Conservation (phyloP, 2,797 vertebrate species). For the Ara ararauna region DNA sequence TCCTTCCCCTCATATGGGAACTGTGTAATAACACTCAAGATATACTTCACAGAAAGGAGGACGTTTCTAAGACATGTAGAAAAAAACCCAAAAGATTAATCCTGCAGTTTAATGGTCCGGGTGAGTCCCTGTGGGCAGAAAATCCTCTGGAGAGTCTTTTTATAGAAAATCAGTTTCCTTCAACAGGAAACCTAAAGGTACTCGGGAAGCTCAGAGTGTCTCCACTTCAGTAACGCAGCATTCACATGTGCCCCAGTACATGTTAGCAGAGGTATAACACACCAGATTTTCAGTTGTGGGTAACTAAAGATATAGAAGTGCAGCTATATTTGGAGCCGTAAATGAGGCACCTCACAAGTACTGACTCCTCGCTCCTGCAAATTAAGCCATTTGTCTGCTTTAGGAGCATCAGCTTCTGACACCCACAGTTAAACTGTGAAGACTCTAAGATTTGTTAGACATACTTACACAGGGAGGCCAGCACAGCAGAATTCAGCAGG, state of each 20-base stretch:
- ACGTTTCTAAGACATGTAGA: accelerated
- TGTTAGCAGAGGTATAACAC: not conserved
- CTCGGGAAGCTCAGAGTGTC: not conserved
- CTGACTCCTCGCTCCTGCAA: not conserved
- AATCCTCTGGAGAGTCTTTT: not conserved
- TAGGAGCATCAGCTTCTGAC: not conserved
- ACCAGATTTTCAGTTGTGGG: not conserved
- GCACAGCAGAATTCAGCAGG: not conserved
- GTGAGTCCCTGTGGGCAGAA: not conserved
- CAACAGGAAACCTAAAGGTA: not conserved
- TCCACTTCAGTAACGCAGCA: not conserved
- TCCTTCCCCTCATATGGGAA: not conserved
- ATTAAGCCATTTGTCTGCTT: slow-evolving; percentile 16
- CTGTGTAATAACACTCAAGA: not conserved
- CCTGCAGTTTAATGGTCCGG: not conserved
- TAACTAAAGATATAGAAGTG: not conserved
- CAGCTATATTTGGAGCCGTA: slow-evolving; percentile 26
- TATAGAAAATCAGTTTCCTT: not conserved
- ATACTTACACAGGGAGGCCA: not conserved
- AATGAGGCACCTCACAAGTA: slow-evolving; percentile 4
- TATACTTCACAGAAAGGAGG: not conserved
- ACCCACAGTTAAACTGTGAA: not conserved
- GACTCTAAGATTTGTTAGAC: slow-evolving; percentile 1
- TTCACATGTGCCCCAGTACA: not conserved
- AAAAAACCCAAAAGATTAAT: not conserved